These are phyloP conservation scores for Probaryconus sp. DNA, from an alignment of 1,140 invertebrate species.

Conservation along the genomic window DNA sequence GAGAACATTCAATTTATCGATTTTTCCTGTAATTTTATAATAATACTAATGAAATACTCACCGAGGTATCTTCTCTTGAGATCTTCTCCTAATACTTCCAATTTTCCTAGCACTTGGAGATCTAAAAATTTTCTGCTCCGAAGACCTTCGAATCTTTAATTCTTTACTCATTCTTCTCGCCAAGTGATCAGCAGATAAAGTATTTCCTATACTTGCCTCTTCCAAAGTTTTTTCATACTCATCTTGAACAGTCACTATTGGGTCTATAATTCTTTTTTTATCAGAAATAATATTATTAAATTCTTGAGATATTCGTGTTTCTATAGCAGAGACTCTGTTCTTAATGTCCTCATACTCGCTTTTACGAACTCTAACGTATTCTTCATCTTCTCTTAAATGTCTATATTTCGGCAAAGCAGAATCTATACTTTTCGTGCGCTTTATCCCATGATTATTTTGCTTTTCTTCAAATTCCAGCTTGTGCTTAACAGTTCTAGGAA, in stretches of 20 bases:
- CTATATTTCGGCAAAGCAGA: slow-evolving; percentile 18
- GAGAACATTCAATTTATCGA: slow-evolving; percentile 1
- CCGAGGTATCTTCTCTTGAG: slow-evolving; percentile 78
- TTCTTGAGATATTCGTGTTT: slow-evolving; percentile 83
- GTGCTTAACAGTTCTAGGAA: slow-evolving; percentile 11
- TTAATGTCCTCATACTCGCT: slow-evolving; percentile 87
- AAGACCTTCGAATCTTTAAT: slow-evolving; percentile 84
- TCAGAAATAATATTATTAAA: slow-evolving; percentile 78
- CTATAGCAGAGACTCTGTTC: slow-evolving; percentile 84
- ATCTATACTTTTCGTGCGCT: slow-evolving; percentile 49
- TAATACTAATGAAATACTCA: slow-evolving; percentile 39
- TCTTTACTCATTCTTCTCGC: slow-evolving; percentile 84
- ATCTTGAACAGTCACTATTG: slow-evolving; percentile 80
- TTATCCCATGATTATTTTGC: slow-evolving; percentile 1
- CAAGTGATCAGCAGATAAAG: slow-evolving; percentile 83
- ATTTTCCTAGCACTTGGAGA: slow-evolving; percentile 90
- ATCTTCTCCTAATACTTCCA: slow-evolving; percentile 84
- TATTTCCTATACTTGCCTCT: slow-evolving; percentile 80
- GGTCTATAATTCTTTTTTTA: slow-evolving; percentile 55
- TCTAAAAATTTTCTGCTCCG: slow-evolving; percentile 84
- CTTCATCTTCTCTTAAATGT: slow-evolving; percentile 63
- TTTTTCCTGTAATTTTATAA: slow-evolving; percentile 5
- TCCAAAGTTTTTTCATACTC: slow-evolving; percentile 86
- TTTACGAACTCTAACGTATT: slow-evolving; percentile 84
- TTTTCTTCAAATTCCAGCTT: slow-evolving; percentile 16